phyloP scores from a whole-genome alignment of 2,888 invertebrate genomes.

The Sisyra terminalis region DNA sequence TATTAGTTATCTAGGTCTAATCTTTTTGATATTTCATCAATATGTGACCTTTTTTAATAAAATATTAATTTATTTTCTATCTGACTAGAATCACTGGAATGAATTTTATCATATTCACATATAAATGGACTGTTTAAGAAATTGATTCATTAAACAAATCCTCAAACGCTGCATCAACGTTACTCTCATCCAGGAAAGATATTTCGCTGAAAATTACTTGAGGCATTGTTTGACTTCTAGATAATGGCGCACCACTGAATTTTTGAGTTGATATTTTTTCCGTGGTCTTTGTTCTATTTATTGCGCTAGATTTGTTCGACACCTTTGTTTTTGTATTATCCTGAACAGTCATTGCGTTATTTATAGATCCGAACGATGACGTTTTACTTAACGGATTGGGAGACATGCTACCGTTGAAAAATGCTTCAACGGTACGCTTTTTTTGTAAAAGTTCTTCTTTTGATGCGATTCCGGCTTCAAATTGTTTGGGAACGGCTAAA shows the following conservation, averaged over 20 bases:
- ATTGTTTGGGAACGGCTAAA: constrained; percentile 59
- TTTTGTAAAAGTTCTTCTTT: constrained; percentile 52
- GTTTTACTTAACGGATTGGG: constrained; percentile 19
- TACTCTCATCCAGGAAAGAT: constrained; percentile 54
- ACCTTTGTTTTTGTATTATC: constrained; percentile 10
- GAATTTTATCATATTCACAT: constrained; percentile 1
- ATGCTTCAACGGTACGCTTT: constrained; percentile 56
- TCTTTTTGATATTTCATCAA: too few species aligned
- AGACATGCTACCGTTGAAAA: constrained; percentile 37
- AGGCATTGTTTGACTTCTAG: constrained; percentile 63
- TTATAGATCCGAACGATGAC: constrained; percentile 6
- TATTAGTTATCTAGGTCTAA: too few species aligned
- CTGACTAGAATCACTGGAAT: constrained; percentile 8
- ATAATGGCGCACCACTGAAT: constrained; percentile 30
- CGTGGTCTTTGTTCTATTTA: constrained; percentile 31
- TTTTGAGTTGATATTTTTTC: constrained; percentile 28
- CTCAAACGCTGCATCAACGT: constrained; percentile 80
- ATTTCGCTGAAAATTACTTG: constrained; percentile 46
- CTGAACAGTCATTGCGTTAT: constrained; percentile 1
- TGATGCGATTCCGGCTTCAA: constrained; percentile 53
- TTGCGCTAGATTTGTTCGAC: constrained; percentile 14
- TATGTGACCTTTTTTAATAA: neutral
- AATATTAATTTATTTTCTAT: constrained; percentile 5
- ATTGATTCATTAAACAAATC: constrained; percentile 42
- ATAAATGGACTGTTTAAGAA: neutral